Conservation (phyloP, 2,797 vertebrate genomes). For the Rhinophrynus dorsalis region DNA sequence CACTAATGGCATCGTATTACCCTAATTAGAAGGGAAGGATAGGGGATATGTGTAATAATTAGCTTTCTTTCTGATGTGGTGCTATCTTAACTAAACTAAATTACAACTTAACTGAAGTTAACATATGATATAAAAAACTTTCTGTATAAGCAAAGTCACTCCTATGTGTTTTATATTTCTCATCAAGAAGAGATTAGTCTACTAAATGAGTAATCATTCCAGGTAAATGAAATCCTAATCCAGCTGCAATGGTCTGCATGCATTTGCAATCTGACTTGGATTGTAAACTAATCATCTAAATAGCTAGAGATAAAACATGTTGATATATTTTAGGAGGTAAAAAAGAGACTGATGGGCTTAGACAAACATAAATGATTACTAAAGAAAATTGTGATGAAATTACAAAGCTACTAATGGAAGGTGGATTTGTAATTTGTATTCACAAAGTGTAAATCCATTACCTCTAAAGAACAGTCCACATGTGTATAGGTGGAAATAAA, state of each 20-base stretch:
- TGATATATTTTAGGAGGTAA: slow-evolving; percentile 14
- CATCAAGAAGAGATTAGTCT: no score
- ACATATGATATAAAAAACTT: no score
- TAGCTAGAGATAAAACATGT: slow-evolving; percentile 13
- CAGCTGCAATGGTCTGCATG: neutral
- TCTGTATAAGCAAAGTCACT: no score
- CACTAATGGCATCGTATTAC: no score
- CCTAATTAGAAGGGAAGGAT: no score
- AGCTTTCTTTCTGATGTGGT: no score
- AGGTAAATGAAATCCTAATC: slow-evolving; percentile 26
- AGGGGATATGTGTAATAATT: no score
- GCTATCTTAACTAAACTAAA: no score
- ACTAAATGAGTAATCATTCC: slow-evolving; percentile 9
- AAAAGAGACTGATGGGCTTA: slow-evolving; percentile 26
- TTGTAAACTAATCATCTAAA: slow-evolving; percentile 16
- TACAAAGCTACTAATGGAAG: neutral
- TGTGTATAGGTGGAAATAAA: neutral
- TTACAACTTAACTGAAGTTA: no score
- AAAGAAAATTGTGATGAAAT: slow-evolving; percentile 24
- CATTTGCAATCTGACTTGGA: neutral
- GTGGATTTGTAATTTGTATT: neutral
- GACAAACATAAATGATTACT: neutral
- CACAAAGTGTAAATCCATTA: slow-evolving; percentile 16
- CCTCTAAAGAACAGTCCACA: neutral
- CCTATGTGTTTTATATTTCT: no score